Conservation (phyloP, 1,140 invertebrate genomes). For the Cydia splendana region DNA sequence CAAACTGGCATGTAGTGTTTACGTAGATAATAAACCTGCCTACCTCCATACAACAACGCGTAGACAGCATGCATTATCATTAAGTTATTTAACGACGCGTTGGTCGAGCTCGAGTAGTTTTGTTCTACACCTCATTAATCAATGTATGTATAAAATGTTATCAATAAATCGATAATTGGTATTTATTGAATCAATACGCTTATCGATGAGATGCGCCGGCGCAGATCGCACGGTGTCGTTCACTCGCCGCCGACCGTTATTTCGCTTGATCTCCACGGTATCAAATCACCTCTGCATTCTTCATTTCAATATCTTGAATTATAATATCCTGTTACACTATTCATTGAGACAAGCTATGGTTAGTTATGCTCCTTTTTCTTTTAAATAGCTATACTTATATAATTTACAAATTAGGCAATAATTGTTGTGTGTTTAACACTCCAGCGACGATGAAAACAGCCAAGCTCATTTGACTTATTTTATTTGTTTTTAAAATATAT, state of each 20-base stretch:
- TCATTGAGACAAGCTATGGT: neutral
- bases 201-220: constrained; percentile 32
- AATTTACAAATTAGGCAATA: too few relatives aligned
- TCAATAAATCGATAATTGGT: constrained; percentile 25
- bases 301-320: constrained; percentile 16
- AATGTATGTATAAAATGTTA: neutral
- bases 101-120: constrained; percentile 1
- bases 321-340: constrained; percentile 11
- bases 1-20: neutral
- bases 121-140: constrained; percentile 16
- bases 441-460: neutral
- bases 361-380: neutral
- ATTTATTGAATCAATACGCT: constrained; percentile 13
- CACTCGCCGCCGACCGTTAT: constrained; percentile 44
- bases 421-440: neutral
- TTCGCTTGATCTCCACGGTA: constrained; percentile 21
- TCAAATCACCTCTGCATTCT: constrained; percentile 21
- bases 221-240: constrained; percentile 49
- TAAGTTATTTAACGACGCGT: neutral
- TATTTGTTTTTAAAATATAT: constrained; percentile 28
- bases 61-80: neutral
- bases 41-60: neutral
- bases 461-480: constrained; percentile 31
- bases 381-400: neutral
- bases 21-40: neutral